Base-by-base conservation (phyloP, 2,113 vertebrate species). In the Nibea albiflora region DNA sequence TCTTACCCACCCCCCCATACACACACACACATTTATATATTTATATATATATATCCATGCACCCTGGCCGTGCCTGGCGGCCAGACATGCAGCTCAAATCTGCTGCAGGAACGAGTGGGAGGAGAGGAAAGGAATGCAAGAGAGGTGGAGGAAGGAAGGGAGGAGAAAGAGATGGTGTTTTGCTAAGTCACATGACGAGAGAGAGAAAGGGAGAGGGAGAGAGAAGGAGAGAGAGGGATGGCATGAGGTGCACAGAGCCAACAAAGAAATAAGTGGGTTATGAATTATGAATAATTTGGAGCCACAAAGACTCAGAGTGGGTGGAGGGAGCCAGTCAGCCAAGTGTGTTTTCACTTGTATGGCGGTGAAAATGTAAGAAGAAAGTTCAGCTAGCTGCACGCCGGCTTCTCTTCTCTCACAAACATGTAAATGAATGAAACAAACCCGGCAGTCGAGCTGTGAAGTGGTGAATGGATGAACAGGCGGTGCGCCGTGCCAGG, bases 41-140 rank as follows among this genome's bases (percentile, higher is more conserved):
- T 14, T 22, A 24, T 39, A 6, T 31, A 17, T 22, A 24, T 39
- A 11, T 14, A 35, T 22, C 17, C 5, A 3, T 14, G 54, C 19
- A 9, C 14, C 50, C 52, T 9, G 35, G 5, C 65, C 15, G 28
- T 69, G 66, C 42, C 54, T 76, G 47, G 57, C 26, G 17, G 73
- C 70, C 70, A 88, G 76, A 79, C 49, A 3, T 16, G 39, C 80
- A 9, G 78, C 71, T 68, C 57, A 16, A 58, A 63, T 62, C 76
- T 57, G 39, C 68, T 56, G 65, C 58, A 76, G 53, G 17, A 83
- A 56, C 54, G 20, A 73, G 79, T 81, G 71, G 88, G 73, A 81
- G 76, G 79, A 82, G 53, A 73, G 69, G 67, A 85, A 17, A 78
- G 66, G 80, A 85, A 82, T 85, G 82, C 12, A 60, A 46, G n/a